Evolutionary conservation across 2,113 vertebrate genomes (phyloP).

Genomic region (Trochalopteron elliotii): DNA sequence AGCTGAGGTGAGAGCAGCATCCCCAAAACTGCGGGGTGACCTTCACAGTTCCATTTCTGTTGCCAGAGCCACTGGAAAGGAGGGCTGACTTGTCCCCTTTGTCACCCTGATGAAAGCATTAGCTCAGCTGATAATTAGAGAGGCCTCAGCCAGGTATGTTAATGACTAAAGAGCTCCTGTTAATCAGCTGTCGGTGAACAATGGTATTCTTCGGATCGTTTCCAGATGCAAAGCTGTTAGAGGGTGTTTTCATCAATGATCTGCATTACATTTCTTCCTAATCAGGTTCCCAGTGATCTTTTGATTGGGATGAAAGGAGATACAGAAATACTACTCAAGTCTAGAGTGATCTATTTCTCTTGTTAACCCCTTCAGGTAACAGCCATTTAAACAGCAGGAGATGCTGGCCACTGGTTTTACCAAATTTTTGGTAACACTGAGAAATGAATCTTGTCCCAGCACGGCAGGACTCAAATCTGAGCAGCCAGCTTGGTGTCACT

Average conservation of each 20-base stretch:
- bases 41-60: neutral
- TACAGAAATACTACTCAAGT: neutral
- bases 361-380: neutral
- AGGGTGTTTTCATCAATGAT: neutral
- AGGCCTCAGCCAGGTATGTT: neutral
- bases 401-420: neutral
- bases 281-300: neutral
- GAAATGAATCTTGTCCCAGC: neutral
- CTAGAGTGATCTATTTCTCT: neutral
- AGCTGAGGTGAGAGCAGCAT: neutral
- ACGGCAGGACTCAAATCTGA: neutral
- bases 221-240: neutral
- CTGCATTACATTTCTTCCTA: neutral
- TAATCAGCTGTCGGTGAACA: neutral
- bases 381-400: neutral
- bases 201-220: neutral
- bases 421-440: neutral
- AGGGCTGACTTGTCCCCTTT: neutral
- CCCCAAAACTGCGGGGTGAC: neutral
- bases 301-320: neutral
- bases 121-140: neutral
- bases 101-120: neutral
- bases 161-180: conserved; percentile 2
- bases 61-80: neutral
- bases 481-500: neutral